phyloP scores from a whole-genome alignment of 2,888 invertebrate species.

The Dione vanillae region DNA sequence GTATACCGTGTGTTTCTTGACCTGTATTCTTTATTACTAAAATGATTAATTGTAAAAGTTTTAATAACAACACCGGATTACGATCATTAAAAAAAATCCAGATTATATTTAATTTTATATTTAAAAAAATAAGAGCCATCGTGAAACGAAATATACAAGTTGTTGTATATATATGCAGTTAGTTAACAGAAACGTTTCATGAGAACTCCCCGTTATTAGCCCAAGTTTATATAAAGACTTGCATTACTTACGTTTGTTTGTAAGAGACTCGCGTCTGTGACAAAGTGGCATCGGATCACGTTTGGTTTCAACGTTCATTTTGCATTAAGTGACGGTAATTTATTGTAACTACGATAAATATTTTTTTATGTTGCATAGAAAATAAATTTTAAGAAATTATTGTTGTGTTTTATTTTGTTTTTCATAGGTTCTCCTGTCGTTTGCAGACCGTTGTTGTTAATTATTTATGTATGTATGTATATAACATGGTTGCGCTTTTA shows the following conservation, averaged over 20 bases:
- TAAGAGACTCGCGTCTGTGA: slow-evolving; percentile 51
- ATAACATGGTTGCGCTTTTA: too few species aligned
- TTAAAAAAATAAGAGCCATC: background rate
- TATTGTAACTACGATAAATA: slow-evolving; percentile 84
- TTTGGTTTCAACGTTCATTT: slow-evolving; percentile 77
- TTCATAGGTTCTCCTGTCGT: too few species aligned
- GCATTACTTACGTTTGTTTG: background rate
- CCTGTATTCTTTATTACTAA: slow-evolving; percentile 14
- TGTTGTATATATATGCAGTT: background rate
- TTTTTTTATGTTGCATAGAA: slow-evolving; percentile 86
- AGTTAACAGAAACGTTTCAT: background rate
- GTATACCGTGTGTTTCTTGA: background rate
- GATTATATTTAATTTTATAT: background rate
- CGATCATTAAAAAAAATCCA: background rate
- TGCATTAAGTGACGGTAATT: slow-evolving; percentile 82
- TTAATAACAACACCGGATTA: slow-evolving; percentile 30
- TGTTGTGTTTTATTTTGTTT: slow-evolving; percentile 51
- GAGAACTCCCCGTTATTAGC: background rate
- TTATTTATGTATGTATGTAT: too few species aligned
- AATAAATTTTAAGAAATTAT: slow-evolving; percentile 83
- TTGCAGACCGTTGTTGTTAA: too few species aligned
- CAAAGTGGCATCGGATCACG: slow-evolving; percentile 64
- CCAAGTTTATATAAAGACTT: background rate
- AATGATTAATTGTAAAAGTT: slow-evolving; percentile 33
- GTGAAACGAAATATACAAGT: background rate